Evolutionary conservation across 1,140 invertebrate species (phyloP).

Genomic region (Drosophila lacertosa): DNA sequence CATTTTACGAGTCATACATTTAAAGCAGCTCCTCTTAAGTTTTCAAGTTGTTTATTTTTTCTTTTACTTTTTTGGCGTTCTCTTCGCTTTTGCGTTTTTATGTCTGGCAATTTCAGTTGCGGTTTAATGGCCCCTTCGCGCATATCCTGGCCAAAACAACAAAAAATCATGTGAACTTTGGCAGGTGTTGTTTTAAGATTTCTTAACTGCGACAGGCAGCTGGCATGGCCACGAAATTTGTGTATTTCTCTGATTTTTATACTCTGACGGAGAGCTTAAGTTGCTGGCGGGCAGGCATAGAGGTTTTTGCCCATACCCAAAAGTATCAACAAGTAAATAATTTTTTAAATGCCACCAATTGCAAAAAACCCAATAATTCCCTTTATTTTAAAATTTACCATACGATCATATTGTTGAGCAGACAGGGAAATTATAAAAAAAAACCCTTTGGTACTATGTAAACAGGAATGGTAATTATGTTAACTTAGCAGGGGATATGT

Average conservation of each 20-base stretch:
- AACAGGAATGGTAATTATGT: too few species aligned
- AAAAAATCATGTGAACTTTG: slow-evolving; percentile 50
- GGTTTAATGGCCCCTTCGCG: slow-evolving; percentile 52
- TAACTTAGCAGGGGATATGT: too few species aligned
- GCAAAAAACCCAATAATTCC: too few species aligned
- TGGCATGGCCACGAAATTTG: slow-evolving; percentile 1
- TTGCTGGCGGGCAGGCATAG: too few species aligned
- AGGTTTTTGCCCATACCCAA: too few species aligned
- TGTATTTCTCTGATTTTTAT: slow-evolving; percentile 2
- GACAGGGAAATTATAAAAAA: too few species aligned
- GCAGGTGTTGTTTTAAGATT: slow-evolving; percentile 55
- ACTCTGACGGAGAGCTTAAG: background rate
- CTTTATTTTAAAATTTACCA: too few species aligned
- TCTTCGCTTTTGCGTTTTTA: slow-evolving; percentile 44
- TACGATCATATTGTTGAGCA: too few species aligned
- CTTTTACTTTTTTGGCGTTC: slow-evolving; percentile 6
- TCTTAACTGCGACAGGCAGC: slow-evolving; percentile 15
- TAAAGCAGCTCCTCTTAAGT: slow-evolving; percentile 48
- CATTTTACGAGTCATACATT: slow-evolving; percentile 60
- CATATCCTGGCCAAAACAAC: slow-evolving; percentile 36
- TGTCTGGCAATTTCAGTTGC: slow-evolving; percentile 59
- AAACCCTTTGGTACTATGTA: too few species aligned
- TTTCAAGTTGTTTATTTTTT: slow-evolving; percentile 34
- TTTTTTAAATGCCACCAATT: too few species aligned
- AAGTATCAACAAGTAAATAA: too few species aligned